Conservation (phyloP, 1,140 invertebrate species). For the Pogonomyrmex barbatus region DNA sequence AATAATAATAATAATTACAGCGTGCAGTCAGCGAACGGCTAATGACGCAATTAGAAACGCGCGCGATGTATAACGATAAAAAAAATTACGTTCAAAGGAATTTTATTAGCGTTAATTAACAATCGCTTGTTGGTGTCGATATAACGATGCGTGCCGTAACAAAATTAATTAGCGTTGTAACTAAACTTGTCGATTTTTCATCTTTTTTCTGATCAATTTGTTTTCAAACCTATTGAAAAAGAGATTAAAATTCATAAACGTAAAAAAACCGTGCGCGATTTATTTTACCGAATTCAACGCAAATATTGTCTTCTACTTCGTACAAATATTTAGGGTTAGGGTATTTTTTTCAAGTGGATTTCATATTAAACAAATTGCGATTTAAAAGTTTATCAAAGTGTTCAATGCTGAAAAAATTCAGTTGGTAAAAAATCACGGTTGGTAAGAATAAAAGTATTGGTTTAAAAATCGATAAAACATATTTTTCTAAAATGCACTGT, state of each 20-base stretch:
- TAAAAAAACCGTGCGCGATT: not conserved
- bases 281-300: not conserved
- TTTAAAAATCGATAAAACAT: no score
- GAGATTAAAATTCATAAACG: not conserved
- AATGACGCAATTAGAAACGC: constrained; percentile 48
- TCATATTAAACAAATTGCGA: not conserved
- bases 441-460: no score
- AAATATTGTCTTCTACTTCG: not conserved
- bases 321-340: not conserved
- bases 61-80: not conserved
- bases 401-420: no score
- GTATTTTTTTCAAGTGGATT: not conserved
- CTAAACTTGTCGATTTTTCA: constrained; percentile 1
- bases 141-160: constrained; percentile 20
- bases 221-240: not conserved
- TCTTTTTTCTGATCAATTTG: not conserved
- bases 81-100: not conserved
- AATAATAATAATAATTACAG: constrained; percentile 46
- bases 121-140: not conserved
- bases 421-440: no score
- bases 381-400: not conserved
- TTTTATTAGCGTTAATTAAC: constrained; percentile 39
- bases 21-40: not conserved
- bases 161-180: constrained; percentile 41
- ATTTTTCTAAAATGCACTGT: no score